A percentile compares a stretch with the other conserved stretches of the same genome.
phyloP scores from a whole-genome alignment of 2,113 vertebrate species.

The Speoplatyrhinus poulsoni region DNA sequence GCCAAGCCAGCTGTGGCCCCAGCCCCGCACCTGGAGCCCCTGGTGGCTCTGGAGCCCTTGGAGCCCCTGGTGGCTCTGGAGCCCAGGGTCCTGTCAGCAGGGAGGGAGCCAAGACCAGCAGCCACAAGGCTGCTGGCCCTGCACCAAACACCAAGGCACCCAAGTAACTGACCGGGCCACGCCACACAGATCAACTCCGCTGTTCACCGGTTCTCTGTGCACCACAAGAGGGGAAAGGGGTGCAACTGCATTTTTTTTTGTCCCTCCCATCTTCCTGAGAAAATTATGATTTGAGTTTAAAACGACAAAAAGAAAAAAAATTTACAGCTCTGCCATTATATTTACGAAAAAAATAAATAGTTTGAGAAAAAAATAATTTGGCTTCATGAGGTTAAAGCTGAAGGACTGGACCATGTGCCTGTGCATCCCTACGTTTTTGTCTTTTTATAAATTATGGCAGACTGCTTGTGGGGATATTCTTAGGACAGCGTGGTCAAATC shows the following conservation, averaged over 20 bases:
- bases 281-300: slow-evolving; percentile 20
- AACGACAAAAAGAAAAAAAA: slow-evolving; percentile 26
- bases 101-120: slow-evolving; percentile 86
- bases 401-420: slow-evolving; percentile 33
- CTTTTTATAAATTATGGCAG: slow-evolving; percentile 24
- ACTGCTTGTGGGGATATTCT: slow-evolving; percentile 13
- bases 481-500: background rate
- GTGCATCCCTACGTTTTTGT: slow-evolving; percentile 18
- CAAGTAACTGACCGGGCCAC: slow-evolving; percentile 67
- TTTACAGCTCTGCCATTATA: slow-evolving; percentile 36
- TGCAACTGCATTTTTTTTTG: slow-evolving; percentile 24
- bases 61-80: background rate
- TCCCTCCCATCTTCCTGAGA: background rate
- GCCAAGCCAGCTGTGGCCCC: slow-evolving; percentile 66
- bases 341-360: background rate
- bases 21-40: slow-evolving; percentile 66
- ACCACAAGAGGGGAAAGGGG: slow-evolving; percentile 36
- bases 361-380: slow-evolving; percentile 17
- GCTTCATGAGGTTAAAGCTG: slow-evolving; percentile 41
- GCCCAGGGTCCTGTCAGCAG: slow-evolving; percentile 66
- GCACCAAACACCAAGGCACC: slow-evolving; percentile 63
- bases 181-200: slow-evolving; percentile 48
- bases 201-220: slow-evolving; percentile 45
- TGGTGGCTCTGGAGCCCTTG: no score
- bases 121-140: slow-evolving; percentile 68